Base-by-base conservation (phyloP, 92 coral and sea anemone genomes). In the Paragorgia papillata region DNA sequence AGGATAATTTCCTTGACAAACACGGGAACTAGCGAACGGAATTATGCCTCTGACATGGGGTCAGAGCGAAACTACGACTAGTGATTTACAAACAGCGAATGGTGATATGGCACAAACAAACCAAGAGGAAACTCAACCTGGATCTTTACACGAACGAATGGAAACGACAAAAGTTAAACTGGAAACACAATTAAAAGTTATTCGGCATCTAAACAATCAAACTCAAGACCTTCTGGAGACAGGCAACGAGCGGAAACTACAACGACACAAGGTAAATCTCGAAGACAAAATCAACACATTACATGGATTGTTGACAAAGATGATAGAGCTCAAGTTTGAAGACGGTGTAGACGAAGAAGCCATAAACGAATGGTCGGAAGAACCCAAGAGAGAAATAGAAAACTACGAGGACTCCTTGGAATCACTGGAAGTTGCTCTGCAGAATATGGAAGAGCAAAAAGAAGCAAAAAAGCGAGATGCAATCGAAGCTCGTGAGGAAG, bases 1-100 rank as follows among this genome's bases (percentile, higher is more conserved):
- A n/a, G 85, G 85, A 81, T 43, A 9, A 9, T 9, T 18, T 43
- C 50, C 50, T 43, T 9, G 18, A 43, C 50, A 18, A 18, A 43
- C 50, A 43, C 50, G 50, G 50, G 18, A 43, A n/a, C n/a, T 43
- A 9, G 18, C 18, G 9, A 9, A 43, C 50, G 50, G 50, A 43
- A 43, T 9, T 43, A 43, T 43, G 50, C 50, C 50, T 43, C 50
- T 9, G 18, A 43, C 50, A 18, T 9, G 50, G 18, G 50, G 50
- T 43, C 50, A 43, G 18, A 18, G 9, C 50, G 18, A 9, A 43
- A 43, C 50, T 9, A 18, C 50, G 9, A 43, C 50, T 43, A 43
- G 9, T n/a, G n/a, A n/a, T n/a, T n/a, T n/a, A n/a, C n/a, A n/a
- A n/a, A n/a, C n/a, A n/a, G n/a, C n/a, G n/a, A n/a, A n/a, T n/a